phyloP scores from a whole-genome alignment of 2,797 vertebrate species.

The Betta splendens region DNA sequence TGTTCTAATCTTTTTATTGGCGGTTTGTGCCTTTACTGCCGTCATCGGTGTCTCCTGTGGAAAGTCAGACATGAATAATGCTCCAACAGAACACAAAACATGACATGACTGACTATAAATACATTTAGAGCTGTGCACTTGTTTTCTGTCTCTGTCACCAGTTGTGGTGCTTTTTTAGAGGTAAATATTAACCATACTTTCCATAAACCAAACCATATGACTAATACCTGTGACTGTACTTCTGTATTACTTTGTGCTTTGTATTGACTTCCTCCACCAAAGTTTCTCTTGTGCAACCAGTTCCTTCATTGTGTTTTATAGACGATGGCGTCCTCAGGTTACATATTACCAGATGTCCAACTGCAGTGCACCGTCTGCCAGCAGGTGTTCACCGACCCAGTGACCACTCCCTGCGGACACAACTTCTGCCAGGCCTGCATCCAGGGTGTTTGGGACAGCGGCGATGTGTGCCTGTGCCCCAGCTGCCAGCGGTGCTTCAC shows the following conservation, averaged over 20 bases:
- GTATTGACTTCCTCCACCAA: conserved; percentile 6
- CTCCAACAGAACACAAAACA: not conserved
- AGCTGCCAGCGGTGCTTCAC: conserved; percentile 50
- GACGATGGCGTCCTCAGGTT: conserved; percentile 33
- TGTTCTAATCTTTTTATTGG: too few species aligned
- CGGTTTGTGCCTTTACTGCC: too few species aligned
- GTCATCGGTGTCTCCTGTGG: not conserved
- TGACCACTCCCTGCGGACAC: conserved; percentile 79
- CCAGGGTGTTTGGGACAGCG: conserved; percentile 50
- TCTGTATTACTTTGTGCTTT: not conserved
- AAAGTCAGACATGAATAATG: conserved; percentile 28
- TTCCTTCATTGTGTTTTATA: conserved; percentile 1
- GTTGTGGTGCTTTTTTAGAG: not conserved
- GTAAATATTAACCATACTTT: not conserved
- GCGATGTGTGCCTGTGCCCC: conserved; percentile 45
- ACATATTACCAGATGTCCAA: conserved; percentile 62
- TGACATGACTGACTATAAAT: not conserved
- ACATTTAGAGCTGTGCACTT: not conserved
- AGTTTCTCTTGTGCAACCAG: not conserved
- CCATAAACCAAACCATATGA: not conserved
- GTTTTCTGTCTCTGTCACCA: not conserved
- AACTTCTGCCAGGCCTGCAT: conserved; percentile 78
- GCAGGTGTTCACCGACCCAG: conserved; percentile 66
- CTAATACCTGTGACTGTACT: not conserved
- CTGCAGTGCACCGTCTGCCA: conserved; percentile 73